Base-by-base conservation (phyloP, 2,113 vertebrate species). In the Acrocephalus kingi region DNA sequence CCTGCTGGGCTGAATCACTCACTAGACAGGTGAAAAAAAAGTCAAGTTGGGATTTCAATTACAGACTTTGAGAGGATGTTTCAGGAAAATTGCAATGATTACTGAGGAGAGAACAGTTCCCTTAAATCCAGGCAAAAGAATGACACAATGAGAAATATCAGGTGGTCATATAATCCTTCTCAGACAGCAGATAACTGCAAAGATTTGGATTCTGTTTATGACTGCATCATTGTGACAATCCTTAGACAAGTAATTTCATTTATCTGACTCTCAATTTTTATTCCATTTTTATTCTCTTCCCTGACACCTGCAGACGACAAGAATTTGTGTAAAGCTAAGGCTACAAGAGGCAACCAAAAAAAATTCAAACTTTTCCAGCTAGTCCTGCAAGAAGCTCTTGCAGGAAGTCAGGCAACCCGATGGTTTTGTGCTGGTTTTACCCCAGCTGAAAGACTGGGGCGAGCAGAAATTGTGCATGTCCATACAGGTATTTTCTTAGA, bases 291-390 rank as follows among this genome's bases (percentile, higher is more conserved):
- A 61, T 46, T 81, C 20, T 52, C 4, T 81, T 63, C 6, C 28
- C 64, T 75, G n/a, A 18, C 11, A 55, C 4, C 13, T 11, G 1
- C 35, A 13, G 23, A 54, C 9, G 2, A 76, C n/a, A 56, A 63
- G 25, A 85, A 80, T 54, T 19, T 46, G 9, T 80, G 15, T 31
- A 76, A 90, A 75, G 13, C 24, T 87, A 81, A 75, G 9, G 8
- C 5, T 51, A 49, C 17, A 0, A 3, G 14, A 83, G 4, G 3
- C 8, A 78, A 21, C 7, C 5, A 15, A 49, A 21, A 16, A 7
- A 19, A 35, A 28, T 10, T 78, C 7, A 64, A 22, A 76, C 45
- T 45, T 52, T 61, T 1, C 37, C 27, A 69, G 4, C 7, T 56
- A 51, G 8, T 31, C 27, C 33, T 51, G 10, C 30, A 84, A 46